Evolutionary conservation across 2,797 vertebrate species (phyloP).

Genomic region (Sebastolobus altivelis): DNA sequence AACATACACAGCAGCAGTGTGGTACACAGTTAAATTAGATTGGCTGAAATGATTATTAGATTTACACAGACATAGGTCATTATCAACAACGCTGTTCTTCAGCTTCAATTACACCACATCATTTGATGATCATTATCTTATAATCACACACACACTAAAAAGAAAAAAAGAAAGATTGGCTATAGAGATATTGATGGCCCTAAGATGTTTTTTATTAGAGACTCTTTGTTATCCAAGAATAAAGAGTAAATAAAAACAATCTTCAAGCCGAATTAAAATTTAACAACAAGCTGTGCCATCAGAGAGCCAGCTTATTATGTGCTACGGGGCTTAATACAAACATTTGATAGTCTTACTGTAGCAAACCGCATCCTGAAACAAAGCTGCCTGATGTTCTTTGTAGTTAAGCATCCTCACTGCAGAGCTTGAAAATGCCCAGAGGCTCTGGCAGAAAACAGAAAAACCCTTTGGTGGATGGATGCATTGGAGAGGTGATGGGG

Average conservation of each 20-base stretch:
- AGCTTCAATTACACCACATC: conserved; percentile 59
- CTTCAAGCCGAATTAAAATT: conserved; percentile 71
- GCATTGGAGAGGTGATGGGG: conserved; percentile 77
- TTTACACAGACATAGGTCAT: conserved; percentile 53
- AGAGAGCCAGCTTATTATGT: conserved; percentile 63
- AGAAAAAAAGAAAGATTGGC: conserved; percentile 12
- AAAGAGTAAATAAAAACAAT: conserved; percentile 69
- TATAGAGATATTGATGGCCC: conserved; percentile 39
- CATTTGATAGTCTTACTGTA: conserved; percentile 69
- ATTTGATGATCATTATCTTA: conserved; percentile 66
- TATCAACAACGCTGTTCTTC: conserved; percentile 51
- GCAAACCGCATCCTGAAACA: conserved; percentile 73
- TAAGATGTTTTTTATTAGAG: conserved; percentile 54
- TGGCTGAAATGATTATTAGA: conserved; percentile 66
- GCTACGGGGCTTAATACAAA: conserved; percentile 75
- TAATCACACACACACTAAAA: conserved; percentile 54
- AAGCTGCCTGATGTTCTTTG: conserved; percentile 77
- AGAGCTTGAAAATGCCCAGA: conserved; percentile 67
- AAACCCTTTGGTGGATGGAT: conserved; percentile 74
- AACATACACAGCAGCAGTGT: conserved; percentile 53
- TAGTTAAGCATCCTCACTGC: conserved; percentile 72
- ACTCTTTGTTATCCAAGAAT: conserved; percentile 64
- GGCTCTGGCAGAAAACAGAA: conserved; percentile 66
- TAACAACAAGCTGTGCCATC: conserved; percentile 63
- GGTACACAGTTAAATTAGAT: conserved; percentile 65